These are phyloP conservation scores for Sturnus vulgaris DNA, from an alignment of 2,113 vertebrate genomes.

Conservation along the genomic window DNA sequence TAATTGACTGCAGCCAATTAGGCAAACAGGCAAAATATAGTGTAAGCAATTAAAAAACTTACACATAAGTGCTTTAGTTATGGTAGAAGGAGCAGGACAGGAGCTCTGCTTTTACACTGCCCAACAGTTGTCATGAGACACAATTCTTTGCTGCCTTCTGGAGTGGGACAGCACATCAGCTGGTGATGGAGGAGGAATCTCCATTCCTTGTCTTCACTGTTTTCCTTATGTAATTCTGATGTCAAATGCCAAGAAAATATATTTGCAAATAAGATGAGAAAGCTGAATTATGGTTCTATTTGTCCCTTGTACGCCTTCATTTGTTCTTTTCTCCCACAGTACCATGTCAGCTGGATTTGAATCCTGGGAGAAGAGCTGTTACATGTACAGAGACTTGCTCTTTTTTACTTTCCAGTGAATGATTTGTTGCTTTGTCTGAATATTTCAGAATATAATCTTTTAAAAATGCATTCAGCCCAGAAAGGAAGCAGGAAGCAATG, in stretches of 20 bases:
- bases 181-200: neutral
- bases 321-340: neutral
- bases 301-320: neutral
- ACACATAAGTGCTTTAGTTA: neutral
- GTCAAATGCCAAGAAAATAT: neutral
- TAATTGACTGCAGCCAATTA: neutral
- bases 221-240: neutral
- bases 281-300: neutral
- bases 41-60: neutral
- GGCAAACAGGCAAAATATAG: neutral
- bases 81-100: neutral
- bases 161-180: neutral
- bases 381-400: neutral
- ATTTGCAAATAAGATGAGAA: neutral
- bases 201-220: neutral
- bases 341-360: neutral
- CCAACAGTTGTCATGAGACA: neutral
- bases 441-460: slow-evolving; percentile 19
- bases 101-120: neutral
- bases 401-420: neutral
- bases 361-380: neutral
- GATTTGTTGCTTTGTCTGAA: slow-evolving; percentile 23
- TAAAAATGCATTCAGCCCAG: neutral
- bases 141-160: neutral
- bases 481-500: neutral